A percentile compares a stretch with the other conserved stretches of the same genome.
Conservation (phyloP, 2,113 vertebrate genomes). For the Myocastor coypus region DNA sequence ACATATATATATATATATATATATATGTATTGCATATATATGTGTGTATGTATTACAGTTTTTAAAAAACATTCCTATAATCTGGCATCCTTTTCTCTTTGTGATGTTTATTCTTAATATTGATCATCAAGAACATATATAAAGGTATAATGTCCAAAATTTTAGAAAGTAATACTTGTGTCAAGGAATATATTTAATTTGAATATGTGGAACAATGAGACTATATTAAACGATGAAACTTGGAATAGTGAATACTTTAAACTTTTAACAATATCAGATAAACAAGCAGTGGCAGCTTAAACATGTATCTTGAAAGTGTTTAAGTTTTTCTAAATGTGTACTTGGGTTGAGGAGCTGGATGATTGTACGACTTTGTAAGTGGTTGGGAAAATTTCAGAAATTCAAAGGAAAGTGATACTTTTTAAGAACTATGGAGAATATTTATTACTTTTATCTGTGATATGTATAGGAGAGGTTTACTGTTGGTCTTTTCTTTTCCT, state of each 20-base stretch:
- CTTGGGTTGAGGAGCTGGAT: background rate
- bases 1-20: too few relatives aligned
- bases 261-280: constrained; percentile 13
- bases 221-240: constrained; percentile 45
- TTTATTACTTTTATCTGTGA: constrained; percentile 59
- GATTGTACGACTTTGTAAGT: constrained; percentile 40
- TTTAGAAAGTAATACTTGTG: background rate
- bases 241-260: constrained; percentile 3
- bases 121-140: background rate
- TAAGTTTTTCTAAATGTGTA: constrained; percentile 1
- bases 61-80: constrained; percentile 6
- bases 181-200: constrained; percentile 17
- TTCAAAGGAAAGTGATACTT: constrained; percentile 10
- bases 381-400: constrained; percentile 17
- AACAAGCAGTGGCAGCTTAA: background rate
- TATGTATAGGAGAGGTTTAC: background rate
- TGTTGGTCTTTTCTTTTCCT: constrained; percentile 4
- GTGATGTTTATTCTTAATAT: background rate
- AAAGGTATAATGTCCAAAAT: background rate
- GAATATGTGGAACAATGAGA: constrained; percentile 1
- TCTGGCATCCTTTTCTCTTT: background rate
- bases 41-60: too few relatives aligned
- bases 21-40: too few relatives aligned
- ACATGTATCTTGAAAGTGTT: background rate
- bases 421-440: constrained; percentile 17